phyloP scores from a whole-genome alignment of 2,797 vertebrate species.

The Tolypeutes matacus region DNA sequence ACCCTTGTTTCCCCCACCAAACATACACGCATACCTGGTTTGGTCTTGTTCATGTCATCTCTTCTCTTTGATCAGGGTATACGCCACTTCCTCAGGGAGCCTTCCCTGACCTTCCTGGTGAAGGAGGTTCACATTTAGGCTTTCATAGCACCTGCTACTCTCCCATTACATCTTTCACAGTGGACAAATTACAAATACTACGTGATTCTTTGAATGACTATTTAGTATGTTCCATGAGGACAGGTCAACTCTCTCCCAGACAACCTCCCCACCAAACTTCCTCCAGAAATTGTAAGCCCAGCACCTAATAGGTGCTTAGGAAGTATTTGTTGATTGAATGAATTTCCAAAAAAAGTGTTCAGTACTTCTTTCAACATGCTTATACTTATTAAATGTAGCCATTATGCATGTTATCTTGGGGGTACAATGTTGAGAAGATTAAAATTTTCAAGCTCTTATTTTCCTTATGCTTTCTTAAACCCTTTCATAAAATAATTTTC shows the following conservation, averaged over 20 bases:
- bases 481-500: constrained; percentile 36
- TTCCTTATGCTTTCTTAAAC: not conserved
- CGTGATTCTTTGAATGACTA: not conserved
- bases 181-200: not conserved
- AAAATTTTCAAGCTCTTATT: not conserved
- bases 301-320: not conserved
- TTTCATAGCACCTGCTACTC: not conserved
- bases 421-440: not conserved
- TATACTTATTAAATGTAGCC: not conserved
- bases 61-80: not conserved
- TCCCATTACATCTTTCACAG: not conserved
- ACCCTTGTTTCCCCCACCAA: not conserved
- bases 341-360: not conserved
- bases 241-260: not conserved
- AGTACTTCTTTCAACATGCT: not conserved
- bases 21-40: not conserved
- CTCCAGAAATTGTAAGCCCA: not conserved
- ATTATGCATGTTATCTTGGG: not conserved
- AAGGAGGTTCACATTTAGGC: not conserved
- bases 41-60: not conserved
- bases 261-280: not conserved
- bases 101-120: not conserved
- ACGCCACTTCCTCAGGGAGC: not conserved
- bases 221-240: not conserved
- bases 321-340: not conserved